These are phyloP conservation scores for Myoxocephalus aenaeus DNA, from an alignment of 2,797 vertebrate species.

Conservation along the genomic window DNA sequence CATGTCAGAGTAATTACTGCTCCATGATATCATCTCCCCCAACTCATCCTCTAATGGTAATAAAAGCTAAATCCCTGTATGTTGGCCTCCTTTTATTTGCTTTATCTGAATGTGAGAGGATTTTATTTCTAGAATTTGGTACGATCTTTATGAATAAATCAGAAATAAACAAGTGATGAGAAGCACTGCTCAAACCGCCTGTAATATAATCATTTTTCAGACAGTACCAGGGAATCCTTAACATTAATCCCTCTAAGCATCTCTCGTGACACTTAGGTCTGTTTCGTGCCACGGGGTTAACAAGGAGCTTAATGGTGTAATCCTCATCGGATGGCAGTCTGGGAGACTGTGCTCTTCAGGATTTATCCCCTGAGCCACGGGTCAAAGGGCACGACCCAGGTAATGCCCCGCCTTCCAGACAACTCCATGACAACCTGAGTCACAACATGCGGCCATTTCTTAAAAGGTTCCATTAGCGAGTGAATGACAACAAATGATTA, in stretches of 20 bases:
- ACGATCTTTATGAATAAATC: slow-evolving; percentile 18
- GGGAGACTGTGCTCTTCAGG: slow-evolving; percentile 62
- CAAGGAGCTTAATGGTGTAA: slow-evolving; percentile 73
- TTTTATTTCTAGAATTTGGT: slow-evolving; percentile 36
- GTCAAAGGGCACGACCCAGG: slow-evolving; percentile 61
- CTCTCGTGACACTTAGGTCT: slow-evolving; percentile 43
- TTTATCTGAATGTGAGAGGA: slow-evolving; percentile 33
- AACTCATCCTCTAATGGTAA: slow-evolving; percentile 59
- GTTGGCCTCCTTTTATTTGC: slow-evolving; percentile 33
- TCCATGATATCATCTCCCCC: slow-evolving; percentile 70
- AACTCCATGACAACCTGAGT: slow-evolving; percentile 17
- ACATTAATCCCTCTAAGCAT: slow-evolving; percentile 32
- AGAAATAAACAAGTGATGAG: slow-evolving; percentile 27
- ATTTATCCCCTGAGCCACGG: slow-evolving; percentile 49
- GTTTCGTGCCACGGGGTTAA: slow-evolving; percentile 66
- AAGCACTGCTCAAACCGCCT: neutral
- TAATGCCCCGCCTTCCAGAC: slow-evolving; percentile 6
- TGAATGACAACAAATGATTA: slow-evolving; percentile 13
- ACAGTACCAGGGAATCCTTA: slow-evolving; percentile 23
- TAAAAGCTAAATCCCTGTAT: slow-evolving; percentile 42
- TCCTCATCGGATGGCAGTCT: slow-evolving; percentile 60
- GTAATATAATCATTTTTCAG: slow-evolving; percentile 30
- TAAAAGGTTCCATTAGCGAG: slow-evolving; percentile 19
- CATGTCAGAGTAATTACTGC: slow-evolving; percentile 74
- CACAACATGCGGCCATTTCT: neutral